Evolutionary conservation across 2,113 vertebrate genomes (phyloP).

Genomic region (Harpagus bidentatus): DNA sequence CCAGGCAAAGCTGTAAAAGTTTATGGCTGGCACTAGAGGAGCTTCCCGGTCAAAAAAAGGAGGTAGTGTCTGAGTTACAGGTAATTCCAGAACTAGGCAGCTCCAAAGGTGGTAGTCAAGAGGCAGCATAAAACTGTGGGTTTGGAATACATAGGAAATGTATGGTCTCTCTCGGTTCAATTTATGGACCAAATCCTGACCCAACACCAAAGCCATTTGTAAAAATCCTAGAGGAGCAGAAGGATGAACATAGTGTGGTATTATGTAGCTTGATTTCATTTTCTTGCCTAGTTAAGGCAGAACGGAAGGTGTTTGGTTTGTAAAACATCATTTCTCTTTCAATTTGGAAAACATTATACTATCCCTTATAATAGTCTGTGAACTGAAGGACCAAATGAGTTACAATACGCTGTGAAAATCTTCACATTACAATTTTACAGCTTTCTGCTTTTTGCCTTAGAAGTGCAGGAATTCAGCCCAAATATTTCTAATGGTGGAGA

Average conservation of each 20-base stretch:
- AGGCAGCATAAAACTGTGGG: neutral
- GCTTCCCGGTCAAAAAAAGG: neutral
- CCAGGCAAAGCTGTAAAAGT: neutral
- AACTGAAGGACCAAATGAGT: neutral
- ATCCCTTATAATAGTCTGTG: neutral
- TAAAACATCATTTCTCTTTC: neutral
- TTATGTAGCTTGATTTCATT: neutral
- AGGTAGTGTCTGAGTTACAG: neutral
- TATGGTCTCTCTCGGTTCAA: neutral
- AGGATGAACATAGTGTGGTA: neutral
- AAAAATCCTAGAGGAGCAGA: neutral
- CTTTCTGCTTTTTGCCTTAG: neutral
- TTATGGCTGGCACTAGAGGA: neutral
- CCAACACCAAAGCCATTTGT: neutral
- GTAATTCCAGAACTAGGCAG: neutral
- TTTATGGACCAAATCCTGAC: neutral
- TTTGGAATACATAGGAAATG: neutral
- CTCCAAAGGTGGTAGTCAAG: neutral
- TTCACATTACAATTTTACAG: neutral
- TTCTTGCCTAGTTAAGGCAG: neutral
- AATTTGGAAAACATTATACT: neutral
- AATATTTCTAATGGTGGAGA: slow-evolving; percentile 46
- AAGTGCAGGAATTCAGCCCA: slow-evolving; percentile 33
- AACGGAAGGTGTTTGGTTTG: neutral
- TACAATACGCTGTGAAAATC: neutral